phyloP scores from a whole-genome alignment of 1,140 invertebrate species.

The Philotrypesis tridentata region DNA sequence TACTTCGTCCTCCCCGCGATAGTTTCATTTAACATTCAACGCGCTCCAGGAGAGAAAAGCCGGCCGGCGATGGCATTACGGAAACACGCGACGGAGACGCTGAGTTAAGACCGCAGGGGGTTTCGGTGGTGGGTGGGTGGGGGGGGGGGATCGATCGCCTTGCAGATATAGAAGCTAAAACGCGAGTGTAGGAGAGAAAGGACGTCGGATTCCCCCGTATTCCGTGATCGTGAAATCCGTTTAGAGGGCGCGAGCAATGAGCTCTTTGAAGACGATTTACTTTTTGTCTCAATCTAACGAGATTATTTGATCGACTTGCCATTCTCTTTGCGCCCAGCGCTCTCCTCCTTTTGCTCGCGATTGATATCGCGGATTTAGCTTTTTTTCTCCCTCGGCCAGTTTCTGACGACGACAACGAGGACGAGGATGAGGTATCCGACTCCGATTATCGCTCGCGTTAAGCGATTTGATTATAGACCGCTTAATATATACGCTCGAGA shows the following conservation, averaged over 20 bases:
- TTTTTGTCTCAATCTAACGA: slow-evolving; percentile 28
- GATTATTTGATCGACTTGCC: slow-evolving; percentile 32
- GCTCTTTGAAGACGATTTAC: slow-evolving; percentile 20
- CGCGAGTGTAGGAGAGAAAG: slow-evolving; percentile 10
- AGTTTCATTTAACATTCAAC: slow-evolving; percentile 27
- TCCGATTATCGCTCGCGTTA: background rate
- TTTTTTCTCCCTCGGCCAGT: background rate
- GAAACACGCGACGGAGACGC: slow-evolving; percentile 44
- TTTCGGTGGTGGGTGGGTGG: background rate
- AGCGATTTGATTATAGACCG: background rate
- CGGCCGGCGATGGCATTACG: slow-evolving; percentile 20
- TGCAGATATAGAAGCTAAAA: background rate
- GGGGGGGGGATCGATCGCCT: slow-evolving; percentile 50
- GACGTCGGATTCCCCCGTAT: slow-evolving; percentile 21
- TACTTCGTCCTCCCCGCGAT: background rate
- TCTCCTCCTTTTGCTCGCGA: background rate
- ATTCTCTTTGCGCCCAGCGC: background rate
- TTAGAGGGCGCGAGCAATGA: slow-evolving; percentile 19
- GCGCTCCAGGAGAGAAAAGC: background rate
- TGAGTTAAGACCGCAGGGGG: slow-evolving; percentile 52
- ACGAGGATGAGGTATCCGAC: background rate
- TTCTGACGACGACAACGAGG: background rate
- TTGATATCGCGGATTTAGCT: background rate
- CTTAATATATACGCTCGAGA: background rate
- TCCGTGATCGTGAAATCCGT: slow-evolving; percentile 37